phyloP scores from a whole-genome alignment of 2,888 invertebrate species.

The Phorcus lineatus region DNA sequence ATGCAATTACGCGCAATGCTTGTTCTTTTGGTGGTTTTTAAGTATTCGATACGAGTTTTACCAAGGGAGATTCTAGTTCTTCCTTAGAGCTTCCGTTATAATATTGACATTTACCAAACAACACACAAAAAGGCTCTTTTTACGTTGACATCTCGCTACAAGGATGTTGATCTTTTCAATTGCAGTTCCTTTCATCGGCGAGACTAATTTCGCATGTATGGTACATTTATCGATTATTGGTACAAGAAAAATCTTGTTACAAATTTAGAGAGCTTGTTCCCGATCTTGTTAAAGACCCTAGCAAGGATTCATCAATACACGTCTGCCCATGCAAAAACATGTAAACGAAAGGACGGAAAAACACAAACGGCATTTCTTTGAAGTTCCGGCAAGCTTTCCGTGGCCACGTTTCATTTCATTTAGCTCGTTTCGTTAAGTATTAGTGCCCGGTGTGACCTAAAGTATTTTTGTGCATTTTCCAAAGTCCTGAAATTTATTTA shows the following conservation, averaged over 20 bases:
- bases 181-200: neutral
- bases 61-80: neutral
- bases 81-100: neutral
- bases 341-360: neutral
- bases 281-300: neutral
- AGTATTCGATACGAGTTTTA: neutral
- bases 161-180: conserved; percentile 20
- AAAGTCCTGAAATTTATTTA: neutral
- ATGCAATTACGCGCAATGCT: neutral
- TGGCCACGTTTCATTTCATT: neutral
- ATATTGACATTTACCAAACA: conserved; percentile 17
- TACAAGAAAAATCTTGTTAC: conserved; percentile 10
- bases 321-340: neutral
- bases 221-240: neutral
- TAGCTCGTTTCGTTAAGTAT: neutral
- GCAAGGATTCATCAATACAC: neutral
- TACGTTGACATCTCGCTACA: neutral
- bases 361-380: neutral
- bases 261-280: conserved; percentile 1
- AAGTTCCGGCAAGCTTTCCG: neutral
- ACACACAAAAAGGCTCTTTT: neutral
- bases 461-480: neutral
- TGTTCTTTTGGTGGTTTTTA: neutral
- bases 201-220: conserved; percentile 14
- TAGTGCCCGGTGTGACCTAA: neutral